Conservation (phyloP, 2,797 vertebrate genomes). For the Siniperca scherzeri region DNA sequence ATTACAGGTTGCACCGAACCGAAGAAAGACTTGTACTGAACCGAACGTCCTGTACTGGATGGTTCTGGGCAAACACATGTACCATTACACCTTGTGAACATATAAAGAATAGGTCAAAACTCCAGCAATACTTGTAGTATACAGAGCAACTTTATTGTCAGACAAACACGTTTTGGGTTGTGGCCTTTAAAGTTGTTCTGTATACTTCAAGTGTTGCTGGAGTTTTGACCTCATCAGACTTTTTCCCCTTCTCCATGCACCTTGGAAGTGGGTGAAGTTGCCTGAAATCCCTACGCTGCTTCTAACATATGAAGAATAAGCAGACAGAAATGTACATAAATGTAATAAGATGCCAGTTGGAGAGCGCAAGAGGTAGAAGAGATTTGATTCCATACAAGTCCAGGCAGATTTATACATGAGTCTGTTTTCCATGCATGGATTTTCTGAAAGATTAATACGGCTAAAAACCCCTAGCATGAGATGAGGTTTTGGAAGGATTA, state of each 20-base stretch:
- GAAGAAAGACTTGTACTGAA: too few relatives aligned
- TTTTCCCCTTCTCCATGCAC: too few relatives aligned
- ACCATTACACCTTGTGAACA: background rate
- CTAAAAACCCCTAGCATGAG: background rate
- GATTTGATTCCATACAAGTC: slow-evolving; percentile 17
- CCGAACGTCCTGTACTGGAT: background rate
- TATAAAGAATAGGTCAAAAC: too few relatives aligned
- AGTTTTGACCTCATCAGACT: too few relatives aligned
- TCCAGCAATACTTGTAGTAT: too few relatives aligned
- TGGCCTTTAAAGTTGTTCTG: too few relatives aligned
- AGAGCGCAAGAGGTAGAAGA: background rate
- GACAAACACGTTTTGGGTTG: too few relatives aligned
- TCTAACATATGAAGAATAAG: background rate
- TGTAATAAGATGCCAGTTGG: background rate
- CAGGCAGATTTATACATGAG: slow-evolving; percentile 22
- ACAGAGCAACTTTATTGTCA: too few relatives aligned
- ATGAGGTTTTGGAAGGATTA: slow-evolving; percentile 43
- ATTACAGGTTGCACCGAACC: too few relatives aligned
- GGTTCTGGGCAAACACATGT: background rate
- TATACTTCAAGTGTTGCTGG: too few relatives aligned
- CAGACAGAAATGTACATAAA: background rate
- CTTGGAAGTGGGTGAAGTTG: too few relatives aligned
- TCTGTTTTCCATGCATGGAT: slow-evolving; percentile 34
- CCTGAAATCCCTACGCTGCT: too few relatives aligned
- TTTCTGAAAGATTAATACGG: slow-evolving; percentile 33